Evolutionary conservation across 2,797 vertebrate genomes (phyloP).

Genomic region (Simalia tracyae): DNA sequence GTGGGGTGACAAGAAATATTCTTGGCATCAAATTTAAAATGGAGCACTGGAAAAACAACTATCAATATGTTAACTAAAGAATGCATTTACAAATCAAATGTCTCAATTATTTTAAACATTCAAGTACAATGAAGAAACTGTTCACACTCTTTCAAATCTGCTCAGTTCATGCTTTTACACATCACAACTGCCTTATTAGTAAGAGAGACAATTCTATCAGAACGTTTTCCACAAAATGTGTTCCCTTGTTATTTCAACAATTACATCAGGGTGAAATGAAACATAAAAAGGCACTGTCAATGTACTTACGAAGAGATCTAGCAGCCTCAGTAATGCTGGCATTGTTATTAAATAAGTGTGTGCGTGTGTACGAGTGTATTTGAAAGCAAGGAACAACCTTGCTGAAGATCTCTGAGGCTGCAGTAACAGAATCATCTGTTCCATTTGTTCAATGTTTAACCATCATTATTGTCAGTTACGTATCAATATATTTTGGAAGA

Average conservation of each 20-base stretch:
- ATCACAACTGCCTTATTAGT: not conserved
- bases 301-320: not conserved
- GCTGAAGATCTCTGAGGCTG: not conserved
- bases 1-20: not conserved
- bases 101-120: not conserved
- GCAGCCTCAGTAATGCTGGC: not conserved
- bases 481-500: not conserved
- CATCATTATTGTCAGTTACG: not conserved
- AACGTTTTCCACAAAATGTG: not conserved
- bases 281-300: not conserved
- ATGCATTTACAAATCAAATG: not conserved
- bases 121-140: not conserved
- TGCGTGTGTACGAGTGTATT: not conserved
- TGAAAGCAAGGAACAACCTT: not conserved
- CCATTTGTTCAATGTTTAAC: slow-evolving; percentile 1
- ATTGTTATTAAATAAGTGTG: not conserved
- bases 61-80: not conserved
- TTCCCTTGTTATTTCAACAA: slow-evolving; percentile 11
- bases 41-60: not conserved
- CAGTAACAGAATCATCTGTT: not conserved
- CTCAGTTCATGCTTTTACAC: not conserved
- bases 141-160: not conserved
- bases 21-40: not conserved
- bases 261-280: not conserved
- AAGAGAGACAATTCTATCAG: not conserved